Evolutionary conservation across 2,888 invertebrate species (phyloP).

Genomic region (Horisme vitalbata): DNA sequence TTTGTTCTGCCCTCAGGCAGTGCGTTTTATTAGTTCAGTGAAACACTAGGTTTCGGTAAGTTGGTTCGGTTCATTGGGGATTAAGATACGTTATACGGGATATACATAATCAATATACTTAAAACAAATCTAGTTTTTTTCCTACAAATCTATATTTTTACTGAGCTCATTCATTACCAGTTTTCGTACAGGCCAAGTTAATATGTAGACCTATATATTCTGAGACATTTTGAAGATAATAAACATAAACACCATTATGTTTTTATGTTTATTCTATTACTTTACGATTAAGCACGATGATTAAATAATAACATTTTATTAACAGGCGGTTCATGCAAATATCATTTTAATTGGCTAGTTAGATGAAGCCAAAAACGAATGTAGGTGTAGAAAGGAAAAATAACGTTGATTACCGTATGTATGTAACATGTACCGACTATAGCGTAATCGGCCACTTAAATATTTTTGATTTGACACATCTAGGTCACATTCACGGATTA

Average conservation of each 20-base stretch:
- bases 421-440: slow-evolving; percentile 2
- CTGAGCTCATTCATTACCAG: no score
- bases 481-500: slow-evolving; percentile 21
- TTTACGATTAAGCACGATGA: slow-evolving; percentile 14
- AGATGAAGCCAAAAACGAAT: slow-evolving; percentile 23
- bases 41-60: no score
- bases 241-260: no score
- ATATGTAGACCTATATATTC: no score
- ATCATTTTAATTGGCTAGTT: slow-evolving; percentile 55
- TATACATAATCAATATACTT: no score
- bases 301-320: slow-evolving; percentile 39
- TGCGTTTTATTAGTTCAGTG: no score
- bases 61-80: no score
- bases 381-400: slow-evolving; percentile 10
- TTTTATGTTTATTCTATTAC: neutral
- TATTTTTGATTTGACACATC: slow-evolving; percentile 28
- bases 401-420: slow-evolving; percentile 23
- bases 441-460: slow-evolving; percentile 29
- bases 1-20: slow-evolving; percentile 21
- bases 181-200: no score
- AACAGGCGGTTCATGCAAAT: slow-evolving; percentile 50
- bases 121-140: no score
- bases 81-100: no score
- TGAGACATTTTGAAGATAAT: no score
- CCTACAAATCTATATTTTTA: no score